Base-by-base conservation (phyloP, 2,113 vertebrate genomes). In the Paradisaea rubra region DNA sequence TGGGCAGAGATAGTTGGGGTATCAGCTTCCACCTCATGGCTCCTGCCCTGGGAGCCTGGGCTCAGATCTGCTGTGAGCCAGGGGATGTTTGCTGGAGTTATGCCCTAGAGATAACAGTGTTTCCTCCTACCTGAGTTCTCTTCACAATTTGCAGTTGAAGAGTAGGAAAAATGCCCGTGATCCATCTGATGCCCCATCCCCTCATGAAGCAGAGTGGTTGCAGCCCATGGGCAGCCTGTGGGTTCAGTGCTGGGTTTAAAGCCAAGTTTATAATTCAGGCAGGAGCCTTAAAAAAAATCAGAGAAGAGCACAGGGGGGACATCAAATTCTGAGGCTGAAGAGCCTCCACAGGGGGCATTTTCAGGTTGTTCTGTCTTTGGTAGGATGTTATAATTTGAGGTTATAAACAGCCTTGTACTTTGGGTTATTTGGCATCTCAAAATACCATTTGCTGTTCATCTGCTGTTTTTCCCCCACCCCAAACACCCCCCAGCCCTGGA, bases 311-410 rank as follows among this genome's bases (percentile, higher is more conserved):
- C 21, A 24, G 13, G 2, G 2, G 21, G 19, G 10, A 37, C 16
- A 45, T 18, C 30, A 44, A 59, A n/a, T 24, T 52, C 42, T 37
- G 45, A 13, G 37, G 12, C 41, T 17, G 14, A 70, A 57, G 20
- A 54, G 10, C 39, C 20, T 68, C 47, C 0, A 1, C 1, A 2
- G 2, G 11, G 11, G 14, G 7, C 4, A 6, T 28, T 70, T 49
- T 4, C 33, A 30, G 49, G 25, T 64, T 56, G 15, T 20, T 31
- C 44, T 47, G 33, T 5, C 15, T 17, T 24, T 13, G 18, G 16
- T 5, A 22, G 61, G 61, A 1, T 28, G 33, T 17, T 45, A 3
- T 2, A 18, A 50, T 6, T 61, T 0, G 0, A 49, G 15, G 6
- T 47, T 45, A 5, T 4, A 5, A 0, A 5, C 0, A 53, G 22